Conservation (phyloP, 2,888 invertebrate species). For the Volucella inflata region DNA sequence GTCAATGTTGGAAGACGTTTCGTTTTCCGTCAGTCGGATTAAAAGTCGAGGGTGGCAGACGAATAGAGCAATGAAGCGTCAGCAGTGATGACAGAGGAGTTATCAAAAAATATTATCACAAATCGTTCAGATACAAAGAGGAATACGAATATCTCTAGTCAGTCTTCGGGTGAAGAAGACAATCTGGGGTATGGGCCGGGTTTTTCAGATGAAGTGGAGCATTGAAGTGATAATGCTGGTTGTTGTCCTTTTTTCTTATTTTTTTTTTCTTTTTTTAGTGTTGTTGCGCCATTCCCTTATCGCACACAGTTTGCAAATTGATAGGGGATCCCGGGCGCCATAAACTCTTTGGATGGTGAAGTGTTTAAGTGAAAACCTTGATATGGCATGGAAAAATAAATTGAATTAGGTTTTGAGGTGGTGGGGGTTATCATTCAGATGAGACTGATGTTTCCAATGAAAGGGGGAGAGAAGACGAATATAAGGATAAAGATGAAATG, state of each 20-base stretch:
- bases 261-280: background rate
- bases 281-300: constrained; percentile 18
- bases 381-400: constrained; percentile 49
- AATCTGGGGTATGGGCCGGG: background rate
- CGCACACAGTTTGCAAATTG: constrained; percentile 59
- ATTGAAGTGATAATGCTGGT: constrained; percentile 63
- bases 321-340: constrained; percentile 55
- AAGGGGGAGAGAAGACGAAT: background rate
- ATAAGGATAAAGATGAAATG: constrained; percentile 7
- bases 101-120: constrained; percentile 63
- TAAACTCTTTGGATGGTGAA: constrained; percentile 43
- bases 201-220: constrained; percentile 37
- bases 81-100: constrained; percentile 54
- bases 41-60: constrained; percentile 17
- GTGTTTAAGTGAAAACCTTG: constrained; percentile 49
- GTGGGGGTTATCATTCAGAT: background rate
- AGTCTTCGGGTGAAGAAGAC: background rate
- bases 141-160: constrained; percentile 18
- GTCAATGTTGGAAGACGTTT: constrained; percentile 25
- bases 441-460: constrained; percentile 7
- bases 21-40: constrained; percentile 30
- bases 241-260: constrained; percentile 38
- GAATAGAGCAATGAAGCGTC: constrained; percentile 28
- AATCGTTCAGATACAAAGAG: constrained; percentile 5
- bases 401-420: constrained; percentile 47